Evolutionary conservation across 2,888 invertebrate genomes (phyloP), one percentile per base, ranked within the genome.

Genomic region (Pachliopta kotzebuea): DNA sequence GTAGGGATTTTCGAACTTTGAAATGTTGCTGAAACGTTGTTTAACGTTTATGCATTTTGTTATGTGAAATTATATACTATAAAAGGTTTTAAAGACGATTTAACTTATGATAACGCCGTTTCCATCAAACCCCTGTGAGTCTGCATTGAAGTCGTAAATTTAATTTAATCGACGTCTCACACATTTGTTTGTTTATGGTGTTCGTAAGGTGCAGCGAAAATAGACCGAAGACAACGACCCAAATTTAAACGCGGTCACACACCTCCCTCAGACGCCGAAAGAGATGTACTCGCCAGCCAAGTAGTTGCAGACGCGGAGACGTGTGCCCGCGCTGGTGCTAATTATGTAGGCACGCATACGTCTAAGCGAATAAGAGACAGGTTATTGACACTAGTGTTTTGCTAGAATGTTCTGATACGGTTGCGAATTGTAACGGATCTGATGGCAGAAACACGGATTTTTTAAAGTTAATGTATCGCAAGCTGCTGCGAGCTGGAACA

Each of bases 231-330:
- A 59, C 23, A 24, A 52, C 72, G 66, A 58, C 69, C 69, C 69
- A 71, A 71, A 71, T 72, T 70, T 68, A 69, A 68, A 71, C 62
- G 65, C 67, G 63, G 59, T 70, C 68, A 70, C 71, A 70, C 70
- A 73, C 62, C 65, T 60, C 60, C 69, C 71, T 68, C 62, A 67
- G 54, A 67, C 71, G 68, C 64, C 68, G 70, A 70, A 70, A 70
- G 67, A 62, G 26, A 68, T 61, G 65, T 67, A 70, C 69, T 67
- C 71, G 71, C 66, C 66, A 56, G 67, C 59, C 62, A 63, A 63
- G 42, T 29, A 20, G 54, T 29, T 31, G 42, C 45, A 26, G 55
- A 17, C 45, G 24, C 20, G 49, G 49, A 62, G 60, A 49, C 55
- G 31, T 42, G 18, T 29, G 50, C 31, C 11, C 55, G 59, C 55